phyloP scores from a whole-genome alignment of 2,888 invertebrate species.

The Gonocerus acuteangulatus region DNA sequence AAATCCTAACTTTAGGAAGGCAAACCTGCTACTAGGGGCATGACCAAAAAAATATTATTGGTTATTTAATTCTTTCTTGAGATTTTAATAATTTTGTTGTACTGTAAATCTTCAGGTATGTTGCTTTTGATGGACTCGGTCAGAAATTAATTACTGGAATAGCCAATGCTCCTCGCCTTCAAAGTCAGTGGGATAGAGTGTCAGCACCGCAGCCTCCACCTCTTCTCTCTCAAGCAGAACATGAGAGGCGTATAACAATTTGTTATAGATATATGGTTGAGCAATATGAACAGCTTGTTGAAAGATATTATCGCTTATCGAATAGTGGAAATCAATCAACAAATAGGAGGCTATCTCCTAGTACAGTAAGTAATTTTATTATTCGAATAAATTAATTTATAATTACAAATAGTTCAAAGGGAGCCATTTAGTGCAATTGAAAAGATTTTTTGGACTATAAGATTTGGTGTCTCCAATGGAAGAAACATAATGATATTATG shows the following conservation, averaged over 20 bases:
- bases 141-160: constrained; percentile 78
- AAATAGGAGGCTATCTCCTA: constrained; percentile 16
- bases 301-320: constrained; percentile 46
- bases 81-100: no score
- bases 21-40: no score
- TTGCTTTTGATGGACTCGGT: constrained; percentile 74
- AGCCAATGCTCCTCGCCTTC: constrained; percentile 51
- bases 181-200: constrained; percentile 50
- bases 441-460: no score
- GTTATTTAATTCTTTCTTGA: no score
- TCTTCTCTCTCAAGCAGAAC: constrained; percentile 45
- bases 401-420: no score
- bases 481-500: no score
- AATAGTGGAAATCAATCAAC: constrained; percentile 36
- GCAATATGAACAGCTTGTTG: constrained; percentile 49
- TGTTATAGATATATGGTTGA: constrained; percentile 45
- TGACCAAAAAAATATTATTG: no score
- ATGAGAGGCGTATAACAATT: constrained; percentile 47
- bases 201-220: constrained; percentile 38
- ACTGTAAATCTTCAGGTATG: constrained; percentile 54
- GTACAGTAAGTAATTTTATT: constrained; percentile 2
- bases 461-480: no score
- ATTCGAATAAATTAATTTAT: no score
- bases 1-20: no score
- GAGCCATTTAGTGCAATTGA: no score